Evolutionary conservation across 1,140 invertebrate species (phyloP).

Genomic region (Tetragnatha versicolor): DNA sequence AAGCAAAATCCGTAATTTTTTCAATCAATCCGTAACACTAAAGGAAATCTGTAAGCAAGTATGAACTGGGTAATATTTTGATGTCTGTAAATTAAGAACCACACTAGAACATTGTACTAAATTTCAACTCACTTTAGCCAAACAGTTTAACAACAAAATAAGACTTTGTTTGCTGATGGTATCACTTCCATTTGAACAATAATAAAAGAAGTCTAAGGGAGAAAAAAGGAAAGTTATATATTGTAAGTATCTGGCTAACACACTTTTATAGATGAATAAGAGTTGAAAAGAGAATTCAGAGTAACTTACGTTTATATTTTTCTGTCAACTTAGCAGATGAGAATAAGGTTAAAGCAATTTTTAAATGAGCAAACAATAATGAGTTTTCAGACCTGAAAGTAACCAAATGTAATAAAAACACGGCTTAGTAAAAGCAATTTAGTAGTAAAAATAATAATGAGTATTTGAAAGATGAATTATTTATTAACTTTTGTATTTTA

Average conservation of each 20-base stretch:
- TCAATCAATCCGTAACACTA: too few relatives aligned
- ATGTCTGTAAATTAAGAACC: too few relatives aligned
- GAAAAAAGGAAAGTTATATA: background rate
- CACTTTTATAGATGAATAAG: too few relatives aligned
- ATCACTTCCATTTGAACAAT: slow-evolving; percentile 15
- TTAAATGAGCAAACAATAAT: slow-evolving; percentile 20
- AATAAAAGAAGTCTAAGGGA: slow-evolving; percentile 35
- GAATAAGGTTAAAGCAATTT: slow-evolving; percentile 25
- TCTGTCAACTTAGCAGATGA: slow-evolving; percentile 32
- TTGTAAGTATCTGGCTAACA: too few relatives aligned
- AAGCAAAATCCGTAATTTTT: too few relatives aligned
- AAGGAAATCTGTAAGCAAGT: background rate
- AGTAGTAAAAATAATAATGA: too few relatives aligned
- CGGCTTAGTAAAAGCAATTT: too few relatives aligned
- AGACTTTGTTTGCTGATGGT: slow-evolving; percentile 23
- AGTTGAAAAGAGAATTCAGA: background rate
- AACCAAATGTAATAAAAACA: too few relatives aligned
- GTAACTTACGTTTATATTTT: slow-evolving; percentile 35
- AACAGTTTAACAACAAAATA: background rate
- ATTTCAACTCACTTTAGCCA: slow-evolving; percentile 24
- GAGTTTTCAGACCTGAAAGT: slow-evolving; percentile 29
- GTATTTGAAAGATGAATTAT: too few relatives aligned
- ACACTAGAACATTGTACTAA: background rate
- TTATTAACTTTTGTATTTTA: too few relatives aligned
- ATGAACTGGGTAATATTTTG: too few relatives aligned